Percentiles rank a stretch among this genome's conserved stretches.
These are phyloP conservation scores for Orchesella cincta DNA, from an alignment of 1,140 invertebrate species.

Conservation along the genomic window DNA sequence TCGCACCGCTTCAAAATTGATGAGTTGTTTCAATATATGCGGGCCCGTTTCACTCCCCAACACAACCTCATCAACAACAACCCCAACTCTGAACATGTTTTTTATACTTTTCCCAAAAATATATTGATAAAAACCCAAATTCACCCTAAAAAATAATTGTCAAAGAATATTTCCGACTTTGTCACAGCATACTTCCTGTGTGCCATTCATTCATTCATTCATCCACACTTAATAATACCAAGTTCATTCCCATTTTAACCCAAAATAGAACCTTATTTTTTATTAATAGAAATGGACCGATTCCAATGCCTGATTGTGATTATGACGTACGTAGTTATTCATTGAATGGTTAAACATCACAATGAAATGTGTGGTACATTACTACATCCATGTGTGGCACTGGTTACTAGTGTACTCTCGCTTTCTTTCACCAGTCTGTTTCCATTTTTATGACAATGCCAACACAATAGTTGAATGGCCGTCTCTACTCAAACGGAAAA, in stretches of 20 bases:
- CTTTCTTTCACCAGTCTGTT: neutral
- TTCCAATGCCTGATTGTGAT: no score
- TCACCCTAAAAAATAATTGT: no score
- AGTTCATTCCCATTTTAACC: neutral
- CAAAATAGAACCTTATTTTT: constrained; percentile 4
- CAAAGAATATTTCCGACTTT: no score
- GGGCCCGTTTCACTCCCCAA: neutral
- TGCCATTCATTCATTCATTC: neutral
- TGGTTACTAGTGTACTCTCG: no score
- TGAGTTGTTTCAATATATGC: neutral
- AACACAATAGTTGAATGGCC: neutral
- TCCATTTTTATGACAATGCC: constrained; percentile 9
- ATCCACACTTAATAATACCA: neutral
- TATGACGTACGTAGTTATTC: neutral
- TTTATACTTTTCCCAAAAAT: no score
- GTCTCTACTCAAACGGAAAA: neutral
- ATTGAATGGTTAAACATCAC: neutral
- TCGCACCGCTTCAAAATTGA: neutral
- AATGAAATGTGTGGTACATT: neutral
- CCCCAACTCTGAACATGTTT: no score
- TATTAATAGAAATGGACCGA: no score
- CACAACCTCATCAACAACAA: no score
- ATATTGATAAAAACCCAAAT: no score
- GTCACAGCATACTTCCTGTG: no score
- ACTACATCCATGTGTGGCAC: neutral